phyloP scores from a whole-genome alignment of 1,140 invertebrate genomes.

The Aphelinus certus region DNA sequence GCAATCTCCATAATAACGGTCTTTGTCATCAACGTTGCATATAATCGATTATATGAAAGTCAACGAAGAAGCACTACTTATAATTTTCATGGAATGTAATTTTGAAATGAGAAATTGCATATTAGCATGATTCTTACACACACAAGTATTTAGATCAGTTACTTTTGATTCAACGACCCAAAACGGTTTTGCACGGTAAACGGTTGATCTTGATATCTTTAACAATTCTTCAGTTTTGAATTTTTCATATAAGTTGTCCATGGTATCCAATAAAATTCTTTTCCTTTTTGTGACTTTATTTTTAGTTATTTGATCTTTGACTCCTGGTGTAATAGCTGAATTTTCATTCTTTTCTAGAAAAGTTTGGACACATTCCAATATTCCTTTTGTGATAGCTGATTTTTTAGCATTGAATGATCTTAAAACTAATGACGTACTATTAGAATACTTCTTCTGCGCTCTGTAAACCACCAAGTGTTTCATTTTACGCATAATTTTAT shows the following conservation, averaged over 20 bases:
- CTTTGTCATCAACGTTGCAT: constrained; percentile 2
- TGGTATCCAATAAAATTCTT: background rate
- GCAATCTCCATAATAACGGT: constrained; percentile 22
- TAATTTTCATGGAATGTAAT: constrained; percentile 13
- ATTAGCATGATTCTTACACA: background rate
- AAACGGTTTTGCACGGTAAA: constrained; percentile 10
- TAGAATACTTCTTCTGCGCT: background rate
- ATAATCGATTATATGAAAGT: constrained; percentile 2
- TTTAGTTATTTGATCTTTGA: background rate
- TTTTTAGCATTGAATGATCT: too few relatives aligned
- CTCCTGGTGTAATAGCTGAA: background rate
- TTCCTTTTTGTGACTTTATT: constrained; percentile 3
- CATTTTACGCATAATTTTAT: background rate
- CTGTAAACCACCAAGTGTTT: background rate
- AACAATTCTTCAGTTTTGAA: background rate
- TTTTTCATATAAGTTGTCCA: constrained; percentile 2
- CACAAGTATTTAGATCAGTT: constrained; percentile 12
- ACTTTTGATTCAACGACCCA: constrained; percentile 6
- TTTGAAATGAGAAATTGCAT: too few relatives aligned
- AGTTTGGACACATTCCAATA: background rate
- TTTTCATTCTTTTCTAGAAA: constrained; percentile 18
- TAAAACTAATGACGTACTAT: too few relatives aligned
- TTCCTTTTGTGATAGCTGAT: background rate
- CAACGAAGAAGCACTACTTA: background rate
- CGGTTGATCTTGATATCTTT: background rate